These are phyloP conservation scores for Oxyteleia sp. DNA, from an alignment of 2,888 invertebrate genomes.

Conservation along the genomic window DNA sequence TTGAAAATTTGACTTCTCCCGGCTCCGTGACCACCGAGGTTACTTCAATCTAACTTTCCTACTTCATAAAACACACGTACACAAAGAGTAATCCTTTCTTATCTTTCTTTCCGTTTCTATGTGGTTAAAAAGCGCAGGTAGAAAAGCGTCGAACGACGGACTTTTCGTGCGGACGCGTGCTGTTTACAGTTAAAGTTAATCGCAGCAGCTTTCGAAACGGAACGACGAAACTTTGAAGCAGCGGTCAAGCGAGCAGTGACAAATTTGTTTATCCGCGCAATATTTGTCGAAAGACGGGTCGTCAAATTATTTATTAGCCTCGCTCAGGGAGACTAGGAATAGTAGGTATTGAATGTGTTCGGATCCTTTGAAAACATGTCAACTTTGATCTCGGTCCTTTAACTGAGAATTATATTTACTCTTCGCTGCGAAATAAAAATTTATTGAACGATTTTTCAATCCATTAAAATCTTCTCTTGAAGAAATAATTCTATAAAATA, in stretches of 20 bases:
- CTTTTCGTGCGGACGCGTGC: conserved; percentile 20
- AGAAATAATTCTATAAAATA: too few species aligned
- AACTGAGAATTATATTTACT: neutral
- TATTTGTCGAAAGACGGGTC: conserved; percentile 73
- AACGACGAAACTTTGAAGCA: conserved; percentile 19
- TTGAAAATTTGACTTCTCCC: too few species aligned
- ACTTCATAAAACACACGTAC: conserved; percentile 34
- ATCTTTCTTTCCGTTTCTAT: conserved; percentile 21
- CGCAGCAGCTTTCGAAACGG: conserved; percentile 31
- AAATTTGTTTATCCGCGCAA: conserved; percentile 80
- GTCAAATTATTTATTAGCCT: conserved; percentile 75
- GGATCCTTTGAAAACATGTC: neutral
- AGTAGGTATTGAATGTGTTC: conserved; percentile 1
- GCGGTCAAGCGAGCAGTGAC: conserved; percentile 74
- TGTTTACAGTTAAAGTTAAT: conserved; percentile 75
- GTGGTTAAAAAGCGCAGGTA: conserved; percentile 5
- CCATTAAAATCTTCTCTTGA: too few species aligned
- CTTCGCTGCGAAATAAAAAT: neutral
- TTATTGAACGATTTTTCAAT: too few species aligned
- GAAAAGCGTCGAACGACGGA: conserved; percentile 17
- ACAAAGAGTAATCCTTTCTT: conserved; percentile 37
- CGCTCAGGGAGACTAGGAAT: conserved; percentile 38
- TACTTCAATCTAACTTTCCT: conserved; percentile 57
- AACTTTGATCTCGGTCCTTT: conserved; percentile 15
- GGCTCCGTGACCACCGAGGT: too few species aligned